Evolutionary conservation across 2,797 vertebrate genomes (phyloP).

Genomic region (Epinephelus malabaricus): DNA sequence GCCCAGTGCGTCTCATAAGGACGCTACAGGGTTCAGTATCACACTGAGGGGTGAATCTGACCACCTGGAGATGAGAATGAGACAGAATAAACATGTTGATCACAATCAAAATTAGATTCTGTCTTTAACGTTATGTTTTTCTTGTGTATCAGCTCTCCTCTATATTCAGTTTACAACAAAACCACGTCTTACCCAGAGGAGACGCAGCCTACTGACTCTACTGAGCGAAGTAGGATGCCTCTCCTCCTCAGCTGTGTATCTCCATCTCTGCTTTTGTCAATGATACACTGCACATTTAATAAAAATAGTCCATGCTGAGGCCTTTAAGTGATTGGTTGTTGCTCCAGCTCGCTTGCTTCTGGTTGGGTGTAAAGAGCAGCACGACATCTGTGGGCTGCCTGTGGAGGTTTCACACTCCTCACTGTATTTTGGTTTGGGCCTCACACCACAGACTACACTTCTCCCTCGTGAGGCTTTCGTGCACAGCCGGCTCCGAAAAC

Average conservation of each 20-base stretch:
- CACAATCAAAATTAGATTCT: too few species aligned
- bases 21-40: too few species aligned
- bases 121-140: too few species aligned
- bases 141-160: too few species aligned
- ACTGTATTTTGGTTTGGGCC: conserved; percentile 20
- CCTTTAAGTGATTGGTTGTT: conserved; percentile 7
- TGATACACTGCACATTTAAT: neutral
- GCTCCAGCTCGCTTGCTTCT: conserved; percentile 1
- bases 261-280: conserved; percentile 18
- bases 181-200: neutral
- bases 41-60: too few species aligned
- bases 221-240: neutral
- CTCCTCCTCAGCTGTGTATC: conserved; percentile 14
- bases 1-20: too few species aligned
- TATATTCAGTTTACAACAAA: neutral
- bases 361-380: conserved; percentile 21
- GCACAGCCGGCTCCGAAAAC: conserved; percentile 30
- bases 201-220: neutral
- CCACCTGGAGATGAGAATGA: too few species aligned
- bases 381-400: conserved; percentile 40
- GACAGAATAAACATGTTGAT: too few species aligned
- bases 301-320: neutral
- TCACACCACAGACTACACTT: conserved; percentile 37
- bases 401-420: conserved; percentile 42
- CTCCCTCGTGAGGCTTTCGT: conserved; percentile 13